Percentiles rank a stretch among this genome's conserved stretches.
phyloP scores from a whole-genome alignment of 2,113 vertebrate species.

The Malurus elegans region DNA sequence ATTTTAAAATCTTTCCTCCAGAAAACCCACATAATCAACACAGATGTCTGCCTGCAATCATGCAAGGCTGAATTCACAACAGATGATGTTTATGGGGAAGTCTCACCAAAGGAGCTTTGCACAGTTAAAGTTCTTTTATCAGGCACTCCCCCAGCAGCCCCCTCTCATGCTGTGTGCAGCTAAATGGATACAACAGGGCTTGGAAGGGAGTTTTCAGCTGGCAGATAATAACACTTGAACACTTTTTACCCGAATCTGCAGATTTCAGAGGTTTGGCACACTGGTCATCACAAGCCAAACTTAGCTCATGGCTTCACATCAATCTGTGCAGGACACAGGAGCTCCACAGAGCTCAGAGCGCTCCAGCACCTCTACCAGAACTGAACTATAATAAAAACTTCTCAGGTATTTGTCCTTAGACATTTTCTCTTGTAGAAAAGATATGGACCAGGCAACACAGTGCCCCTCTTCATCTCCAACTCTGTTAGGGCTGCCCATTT shows the following conservation, averaged over 20 bases:
- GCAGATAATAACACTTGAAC: background rate
- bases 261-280: background rate
- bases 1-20: background rate
- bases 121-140: background rate
- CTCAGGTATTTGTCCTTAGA: background rate
- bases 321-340: background rate
- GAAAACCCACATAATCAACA: conserved; percentile 19
- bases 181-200: background rate
- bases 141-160: background rate
- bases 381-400: background rate
- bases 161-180: background rate
- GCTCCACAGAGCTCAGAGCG: background rate
- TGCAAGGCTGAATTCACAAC: conserved; percentile 27
- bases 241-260: background rate
- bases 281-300: background rate
- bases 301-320: background rate
- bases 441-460: background rate
- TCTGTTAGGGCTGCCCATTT: background rate
- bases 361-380: background rate
- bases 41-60: background rate
- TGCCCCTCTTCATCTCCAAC: background rate
- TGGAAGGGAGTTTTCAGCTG: background rate
- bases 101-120: background rate
- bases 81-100: conserved; percentile 18
- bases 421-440: background rate